Percentiles rank a stretch among this genome's conserved stretches.
These are phyloP conservation scores for Masticophis lateralis DNA, from an alignment of 2,797 vertebrate genomes.

Conservation along the genomic window DNA sequence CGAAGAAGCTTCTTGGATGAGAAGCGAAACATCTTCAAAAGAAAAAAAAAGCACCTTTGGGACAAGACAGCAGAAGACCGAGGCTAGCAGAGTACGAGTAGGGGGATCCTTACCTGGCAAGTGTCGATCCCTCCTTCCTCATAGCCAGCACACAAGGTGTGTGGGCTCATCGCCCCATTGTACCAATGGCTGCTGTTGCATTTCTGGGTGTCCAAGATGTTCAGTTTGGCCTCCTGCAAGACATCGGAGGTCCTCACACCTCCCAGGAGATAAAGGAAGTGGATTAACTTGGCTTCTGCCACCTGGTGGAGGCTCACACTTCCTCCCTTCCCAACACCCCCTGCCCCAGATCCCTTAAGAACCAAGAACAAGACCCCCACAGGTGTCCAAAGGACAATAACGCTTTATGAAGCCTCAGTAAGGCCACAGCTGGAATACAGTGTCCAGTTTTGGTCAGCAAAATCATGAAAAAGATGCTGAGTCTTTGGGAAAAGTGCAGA, in stretches of 20 bases:
- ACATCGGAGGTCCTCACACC: slow-evolving; percentile 21
- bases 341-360: not conserved
- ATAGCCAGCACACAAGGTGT: slow-evolving; percentile 42
- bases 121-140: slow-evolving; percentile 40
- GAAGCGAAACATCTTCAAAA: no score
- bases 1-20: no score
- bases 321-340: no score
- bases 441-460: not conserved
- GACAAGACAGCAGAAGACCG: not conserved
- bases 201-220: not conserved
- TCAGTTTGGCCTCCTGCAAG: slow-evolving; percentile 41
- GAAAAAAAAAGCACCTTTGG: no score
- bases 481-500: no score
- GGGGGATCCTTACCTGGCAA: slow-evolving; percentile 31
- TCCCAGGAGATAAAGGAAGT: not conserved
- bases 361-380: not conserved
- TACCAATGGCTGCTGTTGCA: slow-evolving; percentile 44
- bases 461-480: not conserved
- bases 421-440: not conserved
- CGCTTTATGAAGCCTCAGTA: not conserved
- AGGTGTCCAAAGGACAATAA: not conserved
- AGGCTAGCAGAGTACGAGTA: not conserved
- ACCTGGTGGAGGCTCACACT: no score
- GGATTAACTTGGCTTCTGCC: not conserved
- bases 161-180: not conserved